phyloP scores from a whole-genome alignment of 2,797 vertebrate genomes.

The Buphagus erythrorhynchus region DNA sequence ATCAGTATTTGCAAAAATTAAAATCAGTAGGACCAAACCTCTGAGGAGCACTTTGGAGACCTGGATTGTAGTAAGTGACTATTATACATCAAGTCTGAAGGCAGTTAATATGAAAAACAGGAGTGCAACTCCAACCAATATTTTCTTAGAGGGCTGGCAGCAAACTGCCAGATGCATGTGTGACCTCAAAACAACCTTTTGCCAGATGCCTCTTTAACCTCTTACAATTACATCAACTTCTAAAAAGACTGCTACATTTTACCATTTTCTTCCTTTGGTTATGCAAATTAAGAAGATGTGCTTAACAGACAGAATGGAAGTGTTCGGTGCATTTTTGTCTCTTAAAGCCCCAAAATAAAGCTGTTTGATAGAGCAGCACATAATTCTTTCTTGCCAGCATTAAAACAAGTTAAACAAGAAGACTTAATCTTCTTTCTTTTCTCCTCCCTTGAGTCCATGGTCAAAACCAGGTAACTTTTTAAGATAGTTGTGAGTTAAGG shows the following conservation, averaged over 20 bases:
- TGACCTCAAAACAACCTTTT: constrained; percentile 70
- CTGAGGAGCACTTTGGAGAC: background rate
- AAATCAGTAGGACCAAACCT: background rate
- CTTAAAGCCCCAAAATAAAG: background rate
- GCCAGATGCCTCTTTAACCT: constrained; percentile 69
- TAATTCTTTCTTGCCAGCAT: background rate
- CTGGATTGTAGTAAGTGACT: background rate
- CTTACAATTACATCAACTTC: constrained; percentile 49
- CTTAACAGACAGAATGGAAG: constrained; percentile 8
- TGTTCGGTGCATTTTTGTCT: background rate
- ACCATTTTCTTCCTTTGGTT: constrained; percentile 24
- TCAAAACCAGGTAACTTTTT: background rate
- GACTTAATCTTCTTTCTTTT: background rate
- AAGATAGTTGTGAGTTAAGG: background rate
- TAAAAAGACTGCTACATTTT: constrained; percentile 30
- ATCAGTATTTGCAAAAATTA: background rate
- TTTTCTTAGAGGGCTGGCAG: constrained; percentile 51
- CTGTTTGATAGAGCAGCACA: background rate
- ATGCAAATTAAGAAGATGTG: constrained; percentile 27
- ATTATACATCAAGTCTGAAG: constrained; percentile 40
- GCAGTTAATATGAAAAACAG: constrained; percentile 67
- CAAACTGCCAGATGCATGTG: constrained; percentile 56
- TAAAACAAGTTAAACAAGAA: constrained; percentile 11
- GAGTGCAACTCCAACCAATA: constrained; percentile 26
- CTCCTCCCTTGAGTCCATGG: background rate